These are phyloP conservation scores for Medauroidea extradentata DNA, from an alignment of 1,140 invertebrate species.

Conservation along the genomic window DNA sequence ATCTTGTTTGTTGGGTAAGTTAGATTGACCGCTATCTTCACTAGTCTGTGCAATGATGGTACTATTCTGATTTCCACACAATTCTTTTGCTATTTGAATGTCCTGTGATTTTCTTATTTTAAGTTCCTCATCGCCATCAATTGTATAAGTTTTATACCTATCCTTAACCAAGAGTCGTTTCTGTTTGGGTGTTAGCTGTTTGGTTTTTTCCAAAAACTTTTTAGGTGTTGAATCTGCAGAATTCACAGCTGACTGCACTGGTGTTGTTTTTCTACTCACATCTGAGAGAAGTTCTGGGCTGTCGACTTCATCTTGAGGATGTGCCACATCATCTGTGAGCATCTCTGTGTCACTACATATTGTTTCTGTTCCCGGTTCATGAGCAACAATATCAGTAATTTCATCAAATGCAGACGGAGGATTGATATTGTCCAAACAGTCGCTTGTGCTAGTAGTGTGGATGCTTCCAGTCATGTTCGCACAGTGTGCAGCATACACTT, in stretches of 20 bases:
- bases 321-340: slow-evolving; percentile 32
- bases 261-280: slow-evolving; percentile 34
- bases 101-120: slow-evolving; percentile 25
- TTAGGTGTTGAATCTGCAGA: slow-evolving; percentile 69
- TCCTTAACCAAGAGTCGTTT: slow-evolving; percentile 66
- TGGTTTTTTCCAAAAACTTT: slow-evolving; percentile 42
- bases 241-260: slow-evolving; percentile 49
- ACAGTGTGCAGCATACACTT: slow-evolving; percentile 18
- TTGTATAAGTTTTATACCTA: slow-evolving; percentile 73
- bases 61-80: slow-evolving; percentile 10
- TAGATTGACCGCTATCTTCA: neutral
- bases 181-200: slow-evolving; percentile 54
- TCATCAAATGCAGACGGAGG: slow-evolving; percentile 59
- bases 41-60: neutral
- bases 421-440: slow-evolving; percentile 58
- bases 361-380: slow-evolving; percentile 53
- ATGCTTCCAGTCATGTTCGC: slow-evolving; percentile 33
- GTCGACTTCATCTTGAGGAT: slow-evolving; percentile 25
- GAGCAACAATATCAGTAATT: slow-evolving; percentile 52
- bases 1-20: neutral
- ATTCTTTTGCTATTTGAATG: too few relatives aligned
- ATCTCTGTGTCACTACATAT: slow-evolving; percentile 51
- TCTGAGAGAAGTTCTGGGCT: slow-evolving; percentile 27
- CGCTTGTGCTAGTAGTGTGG: slow-evolving; percentile 47
- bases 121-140: slow-evolving; percentile 52